phyloP scores from a whole-genome alignment of 2,888 invertebrate species.

The Eristalis pertinax region DNA sequence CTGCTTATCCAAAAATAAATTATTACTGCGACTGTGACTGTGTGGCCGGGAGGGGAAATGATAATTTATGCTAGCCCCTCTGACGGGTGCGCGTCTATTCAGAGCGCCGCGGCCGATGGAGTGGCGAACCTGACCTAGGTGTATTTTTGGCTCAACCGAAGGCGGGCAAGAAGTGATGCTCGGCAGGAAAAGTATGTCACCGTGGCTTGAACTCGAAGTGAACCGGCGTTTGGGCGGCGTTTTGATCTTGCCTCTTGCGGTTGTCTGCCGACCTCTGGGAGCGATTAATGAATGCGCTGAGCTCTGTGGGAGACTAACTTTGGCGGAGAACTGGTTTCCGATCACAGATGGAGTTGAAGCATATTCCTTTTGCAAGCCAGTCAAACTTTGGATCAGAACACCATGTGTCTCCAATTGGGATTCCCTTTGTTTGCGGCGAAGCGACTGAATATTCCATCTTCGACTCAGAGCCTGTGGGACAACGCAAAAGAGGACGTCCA shows the following conservation, averaged over 20 bases:
- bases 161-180: not conserved
- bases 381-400: too few relatives aligned
- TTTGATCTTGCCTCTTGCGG: not conserved
- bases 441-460: too few relatives aligned
- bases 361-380: not conserved
- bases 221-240: not conserved
- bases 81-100: not conserved
- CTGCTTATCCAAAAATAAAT: conserved; percentile 2
- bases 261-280: too few relatives aligned
- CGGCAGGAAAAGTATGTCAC: not conserved
- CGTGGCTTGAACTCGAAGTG: not conserved
- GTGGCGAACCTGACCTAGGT: not conserved
- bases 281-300: too few relatives aligned
- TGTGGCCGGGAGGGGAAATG: not conserved
- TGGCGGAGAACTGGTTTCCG: not conserved
- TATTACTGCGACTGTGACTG: not conserved
- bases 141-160: not conserved
- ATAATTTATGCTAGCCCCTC: not conserved
- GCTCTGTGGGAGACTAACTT: not conserved
- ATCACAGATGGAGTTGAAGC: not conserved
- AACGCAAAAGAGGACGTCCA: too few relatives aligned
- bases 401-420: too few relatives aligned
- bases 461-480: too few relatives aligned
- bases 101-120: not conserved
- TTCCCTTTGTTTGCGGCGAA: too few relatives aligned